Conservation (phyloP, 2,888 invertebrate genomes). For the Drosophila quinaria region DNA sequence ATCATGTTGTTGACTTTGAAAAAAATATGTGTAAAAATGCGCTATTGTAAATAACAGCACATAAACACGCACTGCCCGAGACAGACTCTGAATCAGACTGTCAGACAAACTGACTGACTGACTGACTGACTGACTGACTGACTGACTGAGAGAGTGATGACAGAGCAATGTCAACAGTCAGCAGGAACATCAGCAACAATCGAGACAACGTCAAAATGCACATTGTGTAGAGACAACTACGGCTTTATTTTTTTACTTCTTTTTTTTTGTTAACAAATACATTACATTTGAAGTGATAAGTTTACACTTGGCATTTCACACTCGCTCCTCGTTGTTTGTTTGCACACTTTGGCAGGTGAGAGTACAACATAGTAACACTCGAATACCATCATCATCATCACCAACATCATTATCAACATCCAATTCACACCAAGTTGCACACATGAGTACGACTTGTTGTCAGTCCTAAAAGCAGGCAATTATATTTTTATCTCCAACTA, state of each 20-base stretch:
- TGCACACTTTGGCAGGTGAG: conserved; percentile 40
- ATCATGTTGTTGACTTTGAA: conserved; percentile 83
- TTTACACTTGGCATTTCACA: conserved; percentile 60
- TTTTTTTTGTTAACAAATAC: conserved; percentile 61
- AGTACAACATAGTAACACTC: conserved; percentile 14
- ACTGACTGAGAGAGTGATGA: conserved; percentile 57
- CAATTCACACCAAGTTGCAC: not conserved
- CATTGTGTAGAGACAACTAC: conserved; percentile 33
- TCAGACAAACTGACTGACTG: conserved; percentile 27
- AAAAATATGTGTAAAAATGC: conserved; percentile 82
- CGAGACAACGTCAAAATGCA: conserved; percentile 39
- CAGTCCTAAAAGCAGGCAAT: conserved; percentile 30
- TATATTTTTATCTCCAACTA: conserved; percentile 19
- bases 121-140: too few species aligned
- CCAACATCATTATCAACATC: not conserved
- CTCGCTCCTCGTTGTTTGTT: conserved; percentile 41
- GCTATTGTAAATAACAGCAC: conserved; percentile 81
- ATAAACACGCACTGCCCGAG: conserved; percentile 64
- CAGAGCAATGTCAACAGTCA: conserved; percentile 59
- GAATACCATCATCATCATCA: conserved; percentile 1
- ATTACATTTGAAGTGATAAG: conserved; percentile 67
- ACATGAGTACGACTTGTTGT: conserved; percentile 2
- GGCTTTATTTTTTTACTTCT: conserved; percentile 21
- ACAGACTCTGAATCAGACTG: conserved; percentile 23
- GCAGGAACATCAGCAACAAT: conserved; percentile 45